A percentile compares a stretch with the other conserved stretches of the same genome.
Conservation (phyloP, 1,140 invertebrate species). For the Drosophila ironensis region DNA sequence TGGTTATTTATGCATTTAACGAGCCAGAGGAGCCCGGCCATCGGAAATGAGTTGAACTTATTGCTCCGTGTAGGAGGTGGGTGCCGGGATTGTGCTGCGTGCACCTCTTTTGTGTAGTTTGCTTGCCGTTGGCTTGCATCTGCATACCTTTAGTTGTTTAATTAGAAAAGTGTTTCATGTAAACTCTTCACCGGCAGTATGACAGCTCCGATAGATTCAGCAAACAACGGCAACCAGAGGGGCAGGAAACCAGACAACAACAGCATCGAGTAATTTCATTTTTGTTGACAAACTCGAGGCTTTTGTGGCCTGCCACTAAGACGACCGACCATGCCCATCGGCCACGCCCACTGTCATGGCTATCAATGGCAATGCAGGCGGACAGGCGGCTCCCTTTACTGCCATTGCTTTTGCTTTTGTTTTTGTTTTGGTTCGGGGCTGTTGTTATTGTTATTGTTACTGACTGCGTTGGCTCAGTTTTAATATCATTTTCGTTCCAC, state of each 20-base stretch:
- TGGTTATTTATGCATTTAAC: constrained; percentile 64
- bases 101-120: not conserved
- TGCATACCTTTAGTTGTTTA: constrained; percentile 66
- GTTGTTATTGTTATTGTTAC: constrained; percentile 41
- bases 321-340: constrained; percentile 27
- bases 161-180: constrained; percentile 68
- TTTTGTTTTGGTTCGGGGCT: constrained; percentile 31
- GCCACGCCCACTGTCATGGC: constrained; percentile 47
- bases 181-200: constrained; percentile 27
- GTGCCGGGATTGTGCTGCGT: not conserved
- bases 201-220: constrained; percentile 36
- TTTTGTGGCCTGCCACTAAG: constrained; percentile 65
- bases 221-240: constrained; percentile 13
- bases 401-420: constrained; percentile 20
- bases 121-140: not conserved
- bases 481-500: constrained; percentile 80
- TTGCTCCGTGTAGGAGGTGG: constrained; percentile 23
- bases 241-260: constrained; percentile 8
- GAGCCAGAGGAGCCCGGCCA: constrained; percentile 27
- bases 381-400: constrained; percentile 20
- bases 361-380: constrained; percentile 72
- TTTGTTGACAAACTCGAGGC: constrained; percentile 74
- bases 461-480: constrained; percentile 56
- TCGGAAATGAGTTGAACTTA: constrained; percentile 55
- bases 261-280: constrained; percentile 56